Evolutionary conservation across 2,113 vertebrate species (phyloP).

Genomic region (Connochaetes taurinus): DNA sequence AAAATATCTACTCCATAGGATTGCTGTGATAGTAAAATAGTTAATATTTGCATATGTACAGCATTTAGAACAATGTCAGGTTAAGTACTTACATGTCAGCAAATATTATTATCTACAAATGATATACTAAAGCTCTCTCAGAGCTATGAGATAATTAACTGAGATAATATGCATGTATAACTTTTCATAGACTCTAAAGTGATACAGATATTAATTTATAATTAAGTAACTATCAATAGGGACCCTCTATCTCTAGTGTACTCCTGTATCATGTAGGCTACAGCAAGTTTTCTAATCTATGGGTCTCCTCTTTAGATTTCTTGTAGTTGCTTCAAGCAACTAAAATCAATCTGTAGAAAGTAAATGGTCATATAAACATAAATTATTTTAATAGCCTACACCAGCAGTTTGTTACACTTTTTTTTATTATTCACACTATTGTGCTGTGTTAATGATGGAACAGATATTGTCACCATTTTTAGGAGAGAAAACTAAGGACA

Average conservation of each 20-base stretch:
- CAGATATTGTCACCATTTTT: not conserved
- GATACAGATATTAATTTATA: not conserved
- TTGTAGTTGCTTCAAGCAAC: not conserved
- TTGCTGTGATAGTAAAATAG: not conserved
- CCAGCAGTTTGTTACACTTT: not conserved
- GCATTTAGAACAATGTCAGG: not conserved
- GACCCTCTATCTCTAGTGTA: not conserved
- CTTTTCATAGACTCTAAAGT: not conserved
- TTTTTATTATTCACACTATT: not conserved
- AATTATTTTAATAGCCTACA: not conserved
- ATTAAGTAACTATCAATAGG: not conserved
- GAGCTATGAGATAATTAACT: not conserved
- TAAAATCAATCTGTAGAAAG: not conserved
- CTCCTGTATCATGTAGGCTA: not conserved
- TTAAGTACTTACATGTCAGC: not conserved
- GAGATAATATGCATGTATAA: not conserved
- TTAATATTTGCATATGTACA: accelerated
- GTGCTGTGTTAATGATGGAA: not conserved
- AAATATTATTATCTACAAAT: not conserved
- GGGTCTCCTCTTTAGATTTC: not conserved
- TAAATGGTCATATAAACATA: not conserved
- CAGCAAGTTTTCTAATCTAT: not conserved
- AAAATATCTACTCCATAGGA: not conserved
- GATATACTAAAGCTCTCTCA: not conserved
- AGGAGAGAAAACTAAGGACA: not conserved